phyloP scores from a whole-genome alignment of 2,888 invertebrate species.

The Andrena camellia region DNA sequence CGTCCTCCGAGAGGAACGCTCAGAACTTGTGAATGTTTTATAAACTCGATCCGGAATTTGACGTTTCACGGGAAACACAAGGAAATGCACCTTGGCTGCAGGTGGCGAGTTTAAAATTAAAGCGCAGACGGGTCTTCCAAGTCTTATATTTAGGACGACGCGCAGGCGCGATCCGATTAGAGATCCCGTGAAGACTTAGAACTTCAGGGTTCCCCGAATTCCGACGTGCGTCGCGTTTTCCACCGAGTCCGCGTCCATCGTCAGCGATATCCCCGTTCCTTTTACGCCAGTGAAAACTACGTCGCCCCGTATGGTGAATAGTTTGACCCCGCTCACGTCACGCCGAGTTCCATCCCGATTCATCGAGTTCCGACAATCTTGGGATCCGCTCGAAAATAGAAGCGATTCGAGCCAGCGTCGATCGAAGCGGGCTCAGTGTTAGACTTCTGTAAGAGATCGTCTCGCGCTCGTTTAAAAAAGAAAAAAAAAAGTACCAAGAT shows the following conservation, averaged over 20 bases:
- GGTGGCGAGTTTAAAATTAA: conserved; percentile 71
- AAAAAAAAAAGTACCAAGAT: conserved; percentile 81
- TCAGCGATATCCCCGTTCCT: background rate
- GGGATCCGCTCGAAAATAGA: conserved; percentile 10
- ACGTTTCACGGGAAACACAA: conserved; percentile 47
- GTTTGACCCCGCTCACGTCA: background rate
- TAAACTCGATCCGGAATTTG: conserved; percentile 27
- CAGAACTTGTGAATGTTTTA: background rate
- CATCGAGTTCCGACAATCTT: background rate
- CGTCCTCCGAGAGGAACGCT: background rate
- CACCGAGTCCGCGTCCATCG: conserved; percentile 8
- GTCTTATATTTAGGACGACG: conserved; percentile 83
- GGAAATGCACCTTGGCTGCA: conserved; percentile 58
- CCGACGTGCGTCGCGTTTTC: conserved; percentile 56
- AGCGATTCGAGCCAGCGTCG: background rate
- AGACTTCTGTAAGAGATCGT: background rate
- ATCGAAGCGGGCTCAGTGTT: background rate
- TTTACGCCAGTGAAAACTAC: background rate
- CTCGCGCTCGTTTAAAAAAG: conserved; percentile 21
- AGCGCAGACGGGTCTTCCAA: conserved; percentile 76
- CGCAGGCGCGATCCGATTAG: conserved; percentile 83
- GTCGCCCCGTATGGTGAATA: background rate
- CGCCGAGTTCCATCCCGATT: no score
- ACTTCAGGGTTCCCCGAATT: conserved; percentile 65
- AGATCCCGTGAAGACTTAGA: conserved; percentile 76